Conservation (phyloP, 1,140 invertebrate species). For the Euwallacea similis region DNA sequence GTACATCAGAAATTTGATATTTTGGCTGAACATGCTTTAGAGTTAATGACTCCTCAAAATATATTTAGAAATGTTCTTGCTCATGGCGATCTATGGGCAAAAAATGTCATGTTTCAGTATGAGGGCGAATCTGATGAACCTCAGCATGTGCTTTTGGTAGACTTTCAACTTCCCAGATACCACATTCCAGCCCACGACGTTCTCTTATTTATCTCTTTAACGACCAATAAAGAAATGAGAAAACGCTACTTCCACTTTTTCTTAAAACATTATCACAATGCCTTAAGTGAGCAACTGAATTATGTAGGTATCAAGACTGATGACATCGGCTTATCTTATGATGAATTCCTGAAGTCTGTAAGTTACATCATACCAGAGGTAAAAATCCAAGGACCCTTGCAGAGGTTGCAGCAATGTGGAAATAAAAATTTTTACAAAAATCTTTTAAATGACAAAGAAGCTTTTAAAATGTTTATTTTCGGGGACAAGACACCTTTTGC, state of each 20-base stretch:
- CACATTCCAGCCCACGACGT: conserved; percentile 30
- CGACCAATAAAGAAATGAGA: conserved; percentile 15
- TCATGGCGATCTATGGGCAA: conserved; percentile 65
- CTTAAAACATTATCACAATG: conserved; percentile 28
- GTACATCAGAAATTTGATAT: conserved; percentile 49
- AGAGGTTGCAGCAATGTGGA: conserved; percentile 33
- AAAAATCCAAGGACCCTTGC: conserved; percentile 28
- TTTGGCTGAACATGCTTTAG: conserved; percentile 49
- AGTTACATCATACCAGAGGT: conserved; percentile 32
- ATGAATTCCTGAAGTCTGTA: conserved; percentile 26
- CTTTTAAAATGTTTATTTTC: conserved; percentile 25
- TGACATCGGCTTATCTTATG: conserved; percentile 16
- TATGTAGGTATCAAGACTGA: conserved; percentile 1
- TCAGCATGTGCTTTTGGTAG: conserved; percentile 57
- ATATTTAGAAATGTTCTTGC: conserved; percentile 59
- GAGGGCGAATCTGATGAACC: conserved; percentile 31
- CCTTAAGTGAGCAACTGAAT: conserved; percentile 4
- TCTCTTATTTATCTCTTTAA: conserved; percentile 25
- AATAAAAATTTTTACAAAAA: conserved; percentile 30
- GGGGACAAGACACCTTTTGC: conserved; percentile 29
- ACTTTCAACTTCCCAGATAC: conserved; percentile 64
- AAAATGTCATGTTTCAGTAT: conserved; percentile 65
- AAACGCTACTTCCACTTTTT: conserved; percentile 23
- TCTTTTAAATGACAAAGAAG: conserved; percentile 26
- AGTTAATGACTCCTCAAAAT: conserved; percentile 55